phyloP scores from a whole-genome alignment of 2,113 vertebrate genomes.

The Asarcornis scutulata region DNA sequence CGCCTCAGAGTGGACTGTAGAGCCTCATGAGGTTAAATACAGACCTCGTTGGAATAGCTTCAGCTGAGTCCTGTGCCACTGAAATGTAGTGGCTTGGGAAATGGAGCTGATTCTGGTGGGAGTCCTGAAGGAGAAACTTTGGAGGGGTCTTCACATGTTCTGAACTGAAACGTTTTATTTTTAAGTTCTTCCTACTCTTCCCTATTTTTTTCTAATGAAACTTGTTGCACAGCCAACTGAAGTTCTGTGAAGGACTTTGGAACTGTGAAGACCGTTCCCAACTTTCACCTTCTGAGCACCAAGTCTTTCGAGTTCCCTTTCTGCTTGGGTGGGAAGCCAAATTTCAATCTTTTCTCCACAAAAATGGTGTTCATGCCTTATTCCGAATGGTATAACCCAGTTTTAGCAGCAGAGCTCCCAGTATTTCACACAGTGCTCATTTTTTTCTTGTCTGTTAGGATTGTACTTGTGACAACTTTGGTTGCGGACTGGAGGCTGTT shows the following conservation, averaged over 20 bases:
- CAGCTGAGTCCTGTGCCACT: not conserved
- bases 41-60: not conserved
- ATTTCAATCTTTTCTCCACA: not conserved
- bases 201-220: too few species aligned
- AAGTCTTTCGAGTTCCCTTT: not conserved
- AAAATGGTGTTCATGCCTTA: not conserved
- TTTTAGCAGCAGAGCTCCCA: not conserved
- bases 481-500: not conserved
- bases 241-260: not conserved
- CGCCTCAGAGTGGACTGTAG: not conserved
- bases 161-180: not conserved
- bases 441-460: constrained; percentile 16
- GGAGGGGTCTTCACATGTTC: not conserved
- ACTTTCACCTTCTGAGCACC: not conserved
- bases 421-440: not conserved
- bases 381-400: not conserved
- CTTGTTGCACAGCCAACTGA: too few species aligned
- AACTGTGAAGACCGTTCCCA: not conserved
- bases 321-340: not conserved
- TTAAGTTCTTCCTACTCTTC: not conserved
- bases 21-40: not conserved
- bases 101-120: not conserved
- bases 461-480: not conserved
- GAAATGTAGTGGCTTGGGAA: not conserved
- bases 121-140: not conserved